phyloP scores from a whole-genome alignment of 2,888 invertebrate species.

The Ariolimax columbianus region DNA sequence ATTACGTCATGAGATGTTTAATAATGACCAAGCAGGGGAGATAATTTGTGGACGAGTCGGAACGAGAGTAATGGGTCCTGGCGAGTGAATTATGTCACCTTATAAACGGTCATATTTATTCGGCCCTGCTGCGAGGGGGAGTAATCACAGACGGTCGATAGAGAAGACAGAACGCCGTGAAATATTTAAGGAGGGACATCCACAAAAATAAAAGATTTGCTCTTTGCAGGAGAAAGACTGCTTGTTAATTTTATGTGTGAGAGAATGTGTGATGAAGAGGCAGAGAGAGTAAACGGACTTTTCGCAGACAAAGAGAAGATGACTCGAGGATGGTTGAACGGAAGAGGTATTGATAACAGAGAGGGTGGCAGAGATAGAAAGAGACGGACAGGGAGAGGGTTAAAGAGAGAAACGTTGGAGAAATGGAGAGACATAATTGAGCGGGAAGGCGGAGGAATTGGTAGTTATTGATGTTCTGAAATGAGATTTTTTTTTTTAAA shows the following conservation, averaged over 20 bases:
- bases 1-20: neutral
- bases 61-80: conserved; percentile 23
- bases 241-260: neutral
- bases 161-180: neutral
- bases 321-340: neutral
- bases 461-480: neutral
- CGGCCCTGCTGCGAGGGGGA: neutral
- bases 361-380: neutral
- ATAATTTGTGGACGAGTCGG: conserved; percentile 8
- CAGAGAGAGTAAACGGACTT: neutral
- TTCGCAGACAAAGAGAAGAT: neutral
- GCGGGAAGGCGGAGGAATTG: neutral
- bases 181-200: neutral
- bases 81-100: conserved; percentile 17
- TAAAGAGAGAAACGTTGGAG: neutral
- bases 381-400: neutral
- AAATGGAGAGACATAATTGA: neutral
- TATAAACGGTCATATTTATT: conserved; percentile 17
- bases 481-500: no score
- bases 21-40: neutral
- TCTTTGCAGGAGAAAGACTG: conserved; percentile 3
- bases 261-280: neutral
- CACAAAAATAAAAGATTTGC: conserved; percentile 23
- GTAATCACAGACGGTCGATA: conserved; percentile 8
- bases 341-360: neutral